Percentiles rank a stretch among this genome's conserved stretches.
Evolutionary conservation across 2,888 invertebrate genomes (phyloP).

Genomic region (Andrena minutula): DNA sequence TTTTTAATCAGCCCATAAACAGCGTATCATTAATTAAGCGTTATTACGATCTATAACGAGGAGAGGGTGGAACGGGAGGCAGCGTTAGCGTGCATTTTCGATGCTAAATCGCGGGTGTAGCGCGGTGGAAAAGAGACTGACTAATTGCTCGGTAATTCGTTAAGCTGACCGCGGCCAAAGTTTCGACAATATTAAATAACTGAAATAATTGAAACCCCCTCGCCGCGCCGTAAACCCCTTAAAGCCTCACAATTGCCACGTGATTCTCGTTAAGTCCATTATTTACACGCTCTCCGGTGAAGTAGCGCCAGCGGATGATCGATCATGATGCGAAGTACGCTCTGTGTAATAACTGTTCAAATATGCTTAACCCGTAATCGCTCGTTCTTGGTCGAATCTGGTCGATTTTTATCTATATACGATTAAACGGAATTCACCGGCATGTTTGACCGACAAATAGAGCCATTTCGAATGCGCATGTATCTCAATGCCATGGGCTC

Average conservation of each 20-base stretch:
- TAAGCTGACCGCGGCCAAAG: conserved; percentile 1
- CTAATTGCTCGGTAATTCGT: conserved; percentile 34
- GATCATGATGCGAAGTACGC: conserved; percentile 46
- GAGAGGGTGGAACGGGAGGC: neutral
- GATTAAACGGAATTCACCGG: conserved; percentile 10
- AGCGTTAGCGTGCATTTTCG: neutral
- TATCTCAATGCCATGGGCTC: neutral
- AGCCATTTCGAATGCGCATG: neutral
- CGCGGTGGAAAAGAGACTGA: neutral
- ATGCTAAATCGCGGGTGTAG: neutral
- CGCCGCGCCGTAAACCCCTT: neutral
- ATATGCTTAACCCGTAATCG: conserved; percentile 54
- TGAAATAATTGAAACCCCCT: conserved; percentile 20
- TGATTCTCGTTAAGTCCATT: conserved; percentile 41
- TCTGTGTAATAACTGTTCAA: conserved; percentile 51
- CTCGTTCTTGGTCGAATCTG: conserved; percentile 22
- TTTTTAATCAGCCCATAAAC: conserved; percentile 14
- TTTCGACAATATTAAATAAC: conserved; percentile 19
- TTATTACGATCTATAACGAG: neutral
- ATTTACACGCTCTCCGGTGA: conserved; percentile 38
- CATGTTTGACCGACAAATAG: conserved; percentile 40
- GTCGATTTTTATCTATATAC: conserved; percentile 44
- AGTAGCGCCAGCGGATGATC: conserved; percentile 41
- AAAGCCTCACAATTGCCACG: neutral
- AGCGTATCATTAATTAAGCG: conserved; percentile 15